Evolutionary conservation across 1,140 invertebrate species (phyloP).

Genomic region (Drosophila simulans): DNA sequence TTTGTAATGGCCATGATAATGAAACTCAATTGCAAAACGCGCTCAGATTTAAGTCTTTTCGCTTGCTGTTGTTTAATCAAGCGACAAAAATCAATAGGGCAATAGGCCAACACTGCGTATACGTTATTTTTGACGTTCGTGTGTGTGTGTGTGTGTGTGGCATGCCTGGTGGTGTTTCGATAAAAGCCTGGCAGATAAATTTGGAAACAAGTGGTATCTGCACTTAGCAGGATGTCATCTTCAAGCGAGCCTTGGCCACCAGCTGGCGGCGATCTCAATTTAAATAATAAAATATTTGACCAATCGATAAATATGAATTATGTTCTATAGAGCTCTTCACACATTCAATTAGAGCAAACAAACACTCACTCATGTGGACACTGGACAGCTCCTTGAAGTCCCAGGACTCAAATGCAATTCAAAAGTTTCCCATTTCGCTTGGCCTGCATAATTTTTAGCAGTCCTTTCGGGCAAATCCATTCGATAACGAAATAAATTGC

Average conservation of each 20-base stretch:
- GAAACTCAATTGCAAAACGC: slow-evolving; percentile 47
- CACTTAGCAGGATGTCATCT: slow-evolving; percentile 23
- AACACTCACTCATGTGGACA: slow-evolving; percentile 4
- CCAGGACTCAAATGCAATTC: slow-evolving; percentile 19
- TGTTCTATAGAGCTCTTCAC: slow-evolving; percentile 11
- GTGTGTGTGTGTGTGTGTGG: background rate
- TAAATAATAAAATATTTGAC: slow-evolving; percentile 59
- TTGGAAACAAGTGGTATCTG: slow-evolving; percentile 26
- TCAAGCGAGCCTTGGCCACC: slow-evolving; percentile 4
- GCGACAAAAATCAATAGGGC: slow-evolving; percentile 66
- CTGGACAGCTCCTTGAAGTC: slow-evolving; percentile 9
- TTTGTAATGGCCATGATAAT: slow-evolving; percentile 45
- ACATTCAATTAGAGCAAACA: slow-evolving; percentile 55
- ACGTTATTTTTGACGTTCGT: slow-evolving; percentile 14
- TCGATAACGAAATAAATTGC: slow-evolving; percentile 81
- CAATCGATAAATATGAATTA: slow-evolving; percentile 63
- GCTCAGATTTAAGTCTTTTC: slow-evolving; percentile 33
- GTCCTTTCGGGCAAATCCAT: slow-evolving; percentile 51
- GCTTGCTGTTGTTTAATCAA: slow-evolving; percentile 55
- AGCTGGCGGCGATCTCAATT: slow-evolving; percentile 46
- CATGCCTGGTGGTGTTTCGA: slow-evolving; percentile 42
- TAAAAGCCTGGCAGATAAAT: slow-evolving; percentile 53
- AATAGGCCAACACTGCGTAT: slow-evolving; percentile 13
- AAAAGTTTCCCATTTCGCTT: slow-evolving; percentile 30
- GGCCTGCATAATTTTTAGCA: slow-evolving; percentile 58